These are phyloP conservation scores for Antheraea pernyi DNA, from an alignment of 1,140 invertebrate species.

Conservation along the genomic window DNA sequence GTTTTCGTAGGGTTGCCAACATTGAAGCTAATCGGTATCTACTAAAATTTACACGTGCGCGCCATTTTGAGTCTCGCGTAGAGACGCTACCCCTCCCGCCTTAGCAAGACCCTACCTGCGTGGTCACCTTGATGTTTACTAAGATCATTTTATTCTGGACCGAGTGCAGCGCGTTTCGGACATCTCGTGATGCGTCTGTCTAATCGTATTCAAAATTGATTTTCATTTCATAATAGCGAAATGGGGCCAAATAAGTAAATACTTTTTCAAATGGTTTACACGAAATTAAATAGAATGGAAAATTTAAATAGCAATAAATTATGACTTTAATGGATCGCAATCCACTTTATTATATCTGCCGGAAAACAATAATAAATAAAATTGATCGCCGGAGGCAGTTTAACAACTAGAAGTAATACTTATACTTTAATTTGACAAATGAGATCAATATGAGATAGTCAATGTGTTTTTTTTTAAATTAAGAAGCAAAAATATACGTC, in stretches of 20 bases:
- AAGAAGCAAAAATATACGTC: neutral
- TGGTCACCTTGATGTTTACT: neutral
- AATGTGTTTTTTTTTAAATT: no score
- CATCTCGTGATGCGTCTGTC: neutral
- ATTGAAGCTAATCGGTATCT: neutral
- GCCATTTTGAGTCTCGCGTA: conserved; percentile 5
- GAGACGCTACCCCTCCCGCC: conserved; percentile 7
- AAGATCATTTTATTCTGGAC: neutral
- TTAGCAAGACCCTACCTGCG: neutral
- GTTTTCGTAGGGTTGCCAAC: neutral
- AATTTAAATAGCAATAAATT: no score
- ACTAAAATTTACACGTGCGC: conserved; percentile 8
- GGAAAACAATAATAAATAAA: neutral
- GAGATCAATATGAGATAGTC: no score
- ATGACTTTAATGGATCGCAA: neutral
- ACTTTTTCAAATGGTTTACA: neutral
- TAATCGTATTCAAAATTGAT: neutral
- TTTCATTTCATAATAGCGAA: neutral
- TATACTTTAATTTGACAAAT: no score
- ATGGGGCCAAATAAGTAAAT: neutral
- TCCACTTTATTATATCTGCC: neutral
- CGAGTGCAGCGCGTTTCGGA: neutral
- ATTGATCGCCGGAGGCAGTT: no score
- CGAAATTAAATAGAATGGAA: no score
- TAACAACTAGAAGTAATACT: no score